phyloP scores from a whole-genome alignment of 2,113 vertebrate genomes.

The Zosterops borbonicus region DNA sequence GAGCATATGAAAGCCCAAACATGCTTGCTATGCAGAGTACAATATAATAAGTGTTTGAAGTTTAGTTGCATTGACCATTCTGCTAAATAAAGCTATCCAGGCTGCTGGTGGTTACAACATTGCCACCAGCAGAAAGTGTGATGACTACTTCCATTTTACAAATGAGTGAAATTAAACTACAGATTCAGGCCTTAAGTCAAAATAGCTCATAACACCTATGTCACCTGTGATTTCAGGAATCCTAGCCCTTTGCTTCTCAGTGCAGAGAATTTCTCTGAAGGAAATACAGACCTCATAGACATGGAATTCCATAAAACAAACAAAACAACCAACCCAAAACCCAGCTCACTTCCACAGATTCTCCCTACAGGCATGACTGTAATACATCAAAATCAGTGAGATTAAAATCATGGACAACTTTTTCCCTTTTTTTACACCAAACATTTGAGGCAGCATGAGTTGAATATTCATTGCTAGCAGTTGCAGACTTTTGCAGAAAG shows the following conservation, averaged over 20 bases:
- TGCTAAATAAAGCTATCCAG: not conserved
- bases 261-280: not conserved
- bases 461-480: conserved; percentile 22
- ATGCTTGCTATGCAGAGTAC: rapidly evolving
- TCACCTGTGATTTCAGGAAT: not conserved
- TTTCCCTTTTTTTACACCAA: not conserved
- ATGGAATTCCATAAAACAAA: not conserved
- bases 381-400: not conserved
- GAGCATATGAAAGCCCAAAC: not conserved
- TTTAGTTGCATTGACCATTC: not conserved
- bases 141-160: not conserved
- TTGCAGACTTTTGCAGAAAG: conserved; percentile 19
- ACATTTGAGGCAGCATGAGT: not conserved
- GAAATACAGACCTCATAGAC: not conserved
- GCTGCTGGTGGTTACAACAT: not conserved
- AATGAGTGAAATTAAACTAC: not conserved
- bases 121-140: not conserved
- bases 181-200: not conserved
- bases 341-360: not conserved
- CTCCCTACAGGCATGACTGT: not conserved
- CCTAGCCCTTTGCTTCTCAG: not conserved
- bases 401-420: not conserved
- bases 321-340: not conserved
- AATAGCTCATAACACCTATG: not conserved
- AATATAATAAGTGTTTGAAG: not conserved